phyloP scores from a whole-genome alignment of 2,797 vertebrate species.

The Adelosebastes latens region DNA sequence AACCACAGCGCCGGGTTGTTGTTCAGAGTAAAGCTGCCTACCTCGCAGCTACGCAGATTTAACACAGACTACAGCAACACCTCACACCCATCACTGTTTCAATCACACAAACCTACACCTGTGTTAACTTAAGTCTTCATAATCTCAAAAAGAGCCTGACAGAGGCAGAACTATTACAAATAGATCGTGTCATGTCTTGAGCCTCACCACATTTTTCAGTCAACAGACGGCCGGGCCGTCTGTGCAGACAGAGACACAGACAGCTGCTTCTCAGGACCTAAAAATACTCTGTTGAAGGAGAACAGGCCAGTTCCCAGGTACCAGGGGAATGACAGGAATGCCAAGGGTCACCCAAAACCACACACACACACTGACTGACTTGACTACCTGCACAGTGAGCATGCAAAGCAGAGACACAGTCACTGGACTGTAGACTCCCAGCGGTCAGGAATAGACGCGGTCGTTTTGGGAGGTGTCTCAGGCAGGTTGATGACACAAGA shows the following conservation, averaged over 20 bases:
- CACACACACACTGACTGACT: not conserved
- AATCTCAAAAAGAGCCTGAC: slow-evolving; percentile 11
- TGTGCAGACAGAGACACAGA: slow-evolving; percentile 41
- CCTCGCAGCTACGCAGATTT: slow-evolving; percentile 13
- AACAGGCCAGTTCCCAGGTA: slow-evolving; percentile 75
- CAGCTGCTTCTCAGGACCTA: slow-evolving; percentile 68
- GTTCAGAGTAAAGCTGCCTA: not conserved
- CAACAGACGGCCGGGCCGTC: slow-evolving; percentile 33
- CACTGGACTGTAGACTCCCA: not conserved
- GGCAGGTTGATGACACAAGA: slow-evolving; percentile 11
- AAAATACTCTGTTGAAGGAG: slow-evolving; percentile 64
- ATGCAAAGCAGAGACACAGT: not conserved
- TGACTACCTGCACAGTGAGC: not conserved
- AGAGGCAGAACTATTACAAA: slow-evolving; percentile 23
- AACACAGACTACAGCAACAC: not conserved
- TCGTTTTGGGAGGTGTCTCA: not conserved
- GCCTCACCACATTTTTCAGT: slow-evolving; percentile 37
- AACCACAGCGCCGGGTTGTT: not conserved
- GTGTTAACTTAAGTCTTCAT: slow-evolving; percentile 12
- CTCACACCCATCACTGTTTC: not conserved
- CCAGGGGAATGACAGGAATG: slow-evolving; percentile 73
- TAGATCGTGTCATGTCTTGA: slow-evolving; percentile 11
- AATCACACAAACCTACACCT: slow-evolving; percentile 31
- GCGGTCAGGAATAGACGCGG: not conserved
- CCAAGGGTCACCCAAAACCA: slow-evolving; percentile 35